These are phyloP conservation scores for Bombyx mandarina DNA, from an alignment of 1,140 invertebrate species.

Conservation along the genomic window DNA sequence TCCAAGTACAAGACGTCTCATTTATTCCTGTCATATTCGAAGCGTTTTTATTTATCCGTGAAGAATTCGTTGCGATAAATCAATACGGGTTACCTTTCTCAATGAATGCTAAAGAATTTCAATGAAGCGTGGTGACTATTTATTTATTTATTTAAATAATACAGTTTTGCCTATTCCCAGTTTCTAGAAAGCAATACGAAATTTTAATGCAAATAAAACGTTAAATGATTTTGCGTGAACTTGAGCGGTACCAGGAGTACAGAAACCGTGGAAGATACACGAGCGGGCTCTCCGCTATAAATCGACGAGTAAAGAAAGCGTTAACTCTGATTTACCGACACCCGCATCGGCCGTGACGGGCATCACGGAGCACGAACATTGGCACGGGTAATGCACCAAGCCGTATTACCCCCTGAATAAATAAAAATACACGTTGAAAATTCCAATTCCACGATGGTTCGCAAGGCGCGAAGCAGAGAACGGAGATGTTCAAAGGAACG, in stretches of 20 bases:
- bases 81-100: constrained; percentile 19
- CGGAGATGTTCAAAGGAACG: constrained; percentile 15
- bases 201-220: no score
- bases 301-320: constrained; percentile 44
- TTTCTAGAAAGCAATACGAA: no score
- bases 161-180: no score
- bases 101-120: constrained; percentile 1
- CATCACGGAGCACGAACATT: constrained; percentile 4
- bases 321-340: constrained; percentile 48
- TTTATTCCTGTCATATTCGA: constrained; percentile 49
- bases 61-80: constrained; percentile 29
- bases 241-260: constrained; percentile 21
- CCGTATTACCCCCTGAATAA: constrained; percentile 4
- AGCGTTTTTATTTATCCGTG: constrained; percentile 27
- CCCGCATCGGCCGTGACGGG: constrained; percentile 24
- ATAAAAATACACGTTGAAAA: constrained; percentile 5
- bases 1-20: constrained; percentile 45
- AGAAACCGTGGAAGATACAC: constrained; percentile 32
- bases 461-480: background rate
- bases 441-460: no score
- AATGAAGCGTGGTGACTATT: no score
- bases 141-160: constrained; percentile 20
- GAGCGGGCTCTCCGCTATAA: constrained; percentile 31
- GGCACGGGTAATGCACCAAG: no score
- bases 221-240: constrained; percentile 6